Evolutionary conservation across 2,113 vertebrate species (phyloP).

Genomic region (Oncorhynchus kisutch): DNA sequence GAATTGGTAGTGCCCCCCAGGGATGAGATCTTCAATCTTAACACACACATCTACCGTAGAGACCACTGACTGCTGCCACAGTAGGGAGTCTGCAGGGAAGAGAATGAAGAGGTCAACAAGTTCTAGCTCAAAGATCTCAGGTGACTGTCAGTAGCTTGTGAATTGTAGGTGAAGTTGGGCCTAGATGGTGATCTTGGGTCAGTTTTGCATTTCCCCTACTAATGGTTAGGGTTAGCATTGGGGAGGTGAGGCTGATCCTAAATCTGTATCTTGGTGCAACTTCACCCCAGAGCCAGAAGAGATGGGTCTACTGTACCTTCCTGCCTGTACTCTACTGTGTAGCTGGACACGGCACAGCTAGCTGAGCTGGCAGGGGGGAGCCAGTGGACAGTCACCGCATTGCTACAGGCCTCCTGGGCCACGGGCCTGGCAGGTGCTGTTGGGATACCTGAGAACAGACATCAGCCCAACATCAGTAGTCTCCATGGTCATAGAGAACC

Average conservation of each 20-base stretch:
- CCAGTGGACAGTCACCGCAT: conserved; percentile 92
- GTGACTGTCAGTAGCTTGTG: too few relatives aligned
- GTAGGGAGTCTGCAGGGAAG: conserved; percentile 79
- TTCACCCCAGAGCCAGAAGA: not conserved
- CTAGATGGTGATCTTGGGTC: too few relatives aligned
- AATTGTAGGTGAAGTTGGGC: too few relatives aligned
- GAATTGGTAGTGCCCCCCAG: conserved; percentile 95
- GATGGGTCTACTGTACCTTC: conserved; percentile 77
- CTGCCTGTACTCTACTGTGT: conserved; percentile 93
- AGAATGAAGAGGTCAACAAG: too few relatives aligned
- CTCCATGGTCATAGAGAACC: not conserved
- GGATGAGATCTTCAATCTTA: conserved; percentile 88
- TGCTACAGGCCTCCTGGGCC: conserved; percentile 92
- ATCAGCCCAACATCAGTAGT: not conserved
- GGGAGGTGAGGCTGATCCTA: not conserved
- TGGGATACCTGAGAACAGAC: conserved; percentile 80
- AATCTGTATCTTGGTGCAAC: too few relatives aligned
- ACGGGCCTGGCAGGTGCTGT: conserved; percentile 89
- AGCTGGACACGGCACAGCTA: conserved; percentile 91
- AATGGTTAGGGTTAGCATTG: too few relatives aligned
- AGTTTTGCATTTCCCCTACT: too few relatives aligned
- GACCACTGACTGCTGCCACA: conserved; percentile 90
- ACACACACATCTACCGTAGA: conserved; percentile 92
- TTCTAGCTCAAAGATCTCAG: not conserved
- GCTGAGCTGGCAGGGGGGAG: conserved; percentile 87